Base-by-base conservation (phyloP, 30 jellyfish, hydroid and myxozoan species). In the Cassiopea xamachana region DNA sequence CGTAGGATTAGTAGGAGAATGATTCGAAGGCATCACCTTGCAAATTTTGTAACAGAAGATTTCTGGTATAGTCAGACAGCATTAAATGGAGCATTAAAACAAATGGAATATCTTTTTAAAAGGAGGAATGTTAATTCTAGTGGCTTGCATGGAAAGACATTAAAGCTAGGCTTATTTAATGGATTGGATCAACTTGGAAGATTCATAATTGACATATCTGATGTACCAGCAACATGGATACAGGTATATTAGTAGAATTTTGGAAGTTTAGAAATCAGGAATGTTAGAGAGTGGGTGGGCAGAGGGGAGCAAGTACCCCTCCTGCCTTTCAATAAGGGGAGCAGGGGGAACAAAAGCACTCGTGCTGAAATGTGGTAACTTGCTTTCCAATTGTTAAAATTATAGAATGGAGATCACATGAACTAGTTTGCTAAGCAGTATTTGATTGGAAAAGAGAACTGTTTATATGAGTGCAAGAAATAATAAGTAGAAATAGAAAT, bases 151-250 rank as follows among this genome's bases (percentile, higher is more conserved):
- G 92, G 90, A 55, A 83, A 75, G 49, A 83, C 83, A 19, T 14
- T 82, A 15, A 90, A 78, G 69, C 75, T 91, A 6, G 89, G 92
- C 16, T 47, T 73, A n/a, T 91, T 84, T 64, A 91, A 78, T 85
- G 94, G 97, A 1, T 69, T 91, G 74, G 97, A 91, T 79, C 94
- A 91, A 79, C 80, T 91, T 61, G 97, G 97, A 48, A 71, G 97
- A 43, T 85, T 91, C 79, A 73, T 86, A 44, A 43, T 91, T 80
- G 97, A 91, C 60, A 73, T 91, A 50, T 75, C 94, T 2, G 94
- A 86, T 77, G 84, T 86, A 14, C 97, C 97, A 68, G 51, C 70
- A 13, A 92, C 89, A 1, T 91, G 97, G 94, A 79, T 79, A 73
- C 87, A 91, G 92, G 97, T 91, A 14, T 8, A 8, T 14, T 73